Evolutionary conservation across 2,888 invertebrate species (phyloP), one percentile per base, ranked within the genome.

Genomic region (Tanypteryx hageni): DNA sequence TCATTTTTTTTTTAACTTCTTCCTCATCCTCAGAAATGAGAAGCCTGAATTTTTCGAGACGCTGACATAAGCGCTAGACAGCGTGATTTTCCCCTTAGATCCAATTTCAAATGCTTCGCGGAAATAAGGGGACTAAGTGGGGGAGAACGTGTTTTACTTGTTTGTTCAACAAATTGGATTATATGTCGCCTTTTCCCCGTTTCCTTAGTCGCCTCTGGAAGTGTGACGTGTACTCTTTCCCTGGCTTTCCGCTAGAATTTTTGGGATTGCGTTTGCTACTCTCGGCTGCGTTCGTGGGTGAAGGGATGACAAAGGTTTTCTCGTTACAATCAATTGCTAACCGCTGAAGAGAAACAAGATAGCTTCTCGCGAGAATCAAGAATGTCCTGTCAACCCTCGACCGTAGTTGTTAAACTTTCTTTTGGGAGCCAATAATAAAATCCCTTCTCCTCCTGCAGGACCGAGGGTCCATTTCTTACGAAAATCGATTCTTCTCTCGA

Each of bases 131-230:
- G 31, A 82, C 82, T 27, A 14, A 14, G 16, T 82, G 82, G 16
- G 27, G 82, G 16, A 18, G 18, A 64, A 31, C 82, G 44, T 82
- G 27, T 83, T 57, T 83, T 0, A 44, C 44, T 83, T 83, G 83
- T 83, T 83, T 83, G 31, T 44, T n/a, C 83, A 57, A 16, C 83
- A 44, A 16, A 83, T 83, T 56, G 83, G 83, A 83, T 83, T 83
- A 83, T 83, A 18, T 0, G 14, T 18, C 56, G 56, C 56, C 10
- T 57, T 83, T 16, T n/a, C 16, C 64, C n/a, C n/a, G n/a, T 11
- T n/a, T 64, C 83, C 44, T 44, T 18, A 44, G 18, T 82, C 82
- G 27, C 64, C 64, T n/a, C 18, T 64, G n/a, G 64, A 64, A 44
- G 31, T 57, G 83, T 44, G 83, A 83, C n/a, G 83, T 18, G 56